Percentiles rank a stretch among this genome's conserved stretches.
phyloP scores from a whole-genome alignment of 1,140 invertebrate genomes.

The Brachionus sp. region DNA sequence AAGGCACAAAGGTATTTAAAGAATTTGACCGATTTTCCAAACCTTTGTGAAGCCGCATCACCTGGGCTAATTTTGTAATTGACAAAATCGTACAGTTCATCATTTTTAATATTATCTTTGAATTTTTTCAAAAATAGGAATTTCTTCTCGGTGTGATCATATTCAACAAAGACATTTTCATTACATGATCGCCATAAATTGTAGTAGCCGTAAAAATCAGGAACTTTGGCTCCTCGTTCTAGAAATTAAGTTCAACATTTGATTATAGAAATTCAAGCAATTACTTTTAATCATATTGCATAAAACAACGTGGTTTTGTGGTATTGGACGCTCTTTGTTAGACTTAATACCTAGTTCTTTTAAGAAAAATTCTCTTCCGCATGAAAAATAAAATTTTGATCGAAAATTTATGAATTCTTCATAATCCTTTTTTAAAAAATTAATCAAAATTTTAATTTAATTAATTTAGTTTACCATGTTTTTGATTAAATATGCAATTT shows the following conservation, averaged over 20 bases:
- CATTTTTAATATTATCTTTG: not conserved
- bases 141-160: not conserved
- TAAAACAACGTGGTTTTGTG: not conserved
- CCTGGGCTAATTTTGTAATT: not conserved
- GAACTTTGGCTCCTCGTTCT: not conserved
- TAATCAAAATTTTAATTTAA: too few relatives aligned
- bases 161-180: not conserved
- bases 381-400: not conserved
- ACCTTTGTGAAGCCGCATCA: not conserved
- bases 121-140: not conserved
- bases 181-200: slow-evolving; percentile 16
- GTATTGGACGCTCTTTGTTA: not conserved
- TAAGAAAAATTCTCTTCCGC: not conserved
- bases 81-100: not conserved
- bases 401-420: slow-evolving; percentile 15
- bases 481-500: not conserved
- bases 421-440: not conserved
- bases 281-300: not conserved
- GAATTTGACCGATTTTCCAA: not conserved
- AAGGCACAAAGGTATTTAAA: slow-evolving; percentile 13
- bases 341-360: not conserved
- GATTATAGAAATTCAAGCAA: not conserved
- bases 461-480: not conserved
- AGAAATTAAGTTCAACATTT: not conserved
- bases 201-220: not conserved